A percentile compares a stretch with the other conserved stretches of the same genome.
Evolutionary conservation across 2,888 invertebrate genomes (phyloP).

Genomic region (Eutolmus rufibarbis): DNA sequence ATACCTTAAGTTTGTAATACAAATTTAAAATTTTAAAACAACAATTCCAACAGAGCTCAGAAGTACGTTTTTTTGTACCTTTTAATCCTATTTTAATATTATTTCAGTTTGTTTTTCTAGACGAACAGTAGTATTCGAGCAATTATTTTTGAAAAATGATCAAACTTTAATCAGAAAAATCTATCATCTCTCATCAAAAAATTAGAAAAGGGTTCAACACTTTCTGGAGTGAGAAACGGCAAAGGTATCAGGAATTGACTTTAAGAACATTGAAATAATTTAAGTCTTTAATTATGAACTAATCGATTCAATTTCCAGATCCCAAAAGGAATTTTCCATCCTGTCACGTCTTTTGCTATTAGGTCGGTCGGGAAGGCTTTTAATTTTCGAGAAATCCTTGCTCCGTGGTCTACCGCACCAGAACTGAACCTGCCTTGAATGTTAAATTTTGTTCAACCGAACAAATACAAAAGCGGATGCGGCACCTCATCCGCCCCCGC

Average conservation of each 20-base stretch:
- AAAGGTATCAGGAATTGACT: neutral
- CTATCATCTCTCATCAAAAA: neutral
- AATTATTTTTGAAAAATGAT: no score
- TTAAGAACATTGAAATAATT: neutral
- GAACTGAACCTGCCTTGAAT: conserved; percentile 13
- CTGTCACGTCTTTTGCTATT: neutral
- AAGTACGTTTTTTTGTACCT: no score
- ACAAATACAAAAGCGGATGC: neutral
- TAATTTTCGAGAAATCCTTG: conserved; percentile 8
- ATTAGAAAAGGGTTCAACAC: neutral
- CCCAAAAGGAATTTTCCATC: neutral
- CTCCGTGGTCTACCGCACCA: conserved; percentile 2
- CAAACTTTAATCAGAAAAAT: no score
- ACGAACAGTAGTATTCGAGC: no score
- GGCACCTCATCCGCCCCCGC: neutral
- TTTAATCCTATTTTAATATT: no score
- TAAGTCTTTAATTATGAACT: neutral
- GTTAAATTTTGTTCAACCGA: conserved; percentile 1
- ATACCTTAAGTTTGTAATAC: no score
- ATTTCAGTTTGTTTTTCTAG: no score
- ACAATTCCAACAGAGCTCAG: no score
- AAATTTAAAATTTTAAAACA: no score
- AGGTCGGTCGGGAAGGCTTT: conserved; percentile 12
- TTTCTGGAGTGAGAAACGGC: neutral
- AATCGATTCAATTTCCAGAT: neutral